Base-by-base conservation (phyloP, 2,888 invertebrate genomes). In the Drosophila vallismaia region DNA sequence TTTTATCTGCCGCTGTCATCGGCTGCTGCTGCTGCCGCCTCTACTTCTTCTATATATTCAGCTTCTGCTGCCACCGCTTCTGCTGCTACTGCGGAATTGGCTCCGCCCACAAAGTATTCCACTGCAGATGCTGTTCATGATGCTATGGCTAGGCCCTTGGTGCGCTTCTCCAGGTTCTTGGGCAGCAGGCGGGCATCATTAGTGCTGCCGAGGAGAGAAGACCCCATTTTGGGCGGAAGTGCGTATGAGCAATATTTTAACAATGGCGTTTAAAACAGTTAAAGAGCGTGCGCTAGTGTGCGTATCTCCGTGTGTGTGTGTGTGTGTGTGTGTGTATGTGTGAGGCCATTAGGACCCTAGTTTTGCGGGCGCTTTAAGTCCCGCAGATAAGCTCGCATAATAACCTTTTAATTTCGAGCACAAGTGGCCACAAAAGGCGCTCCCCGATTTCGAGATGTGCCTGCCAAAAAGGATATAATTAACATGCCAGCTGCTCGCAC, bases 231-330 rank as follows among this genome's bases (percentile, higher is more conserved):
- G 64, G 71, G 78, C 83, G 86, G 88, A 88, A 87, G 81, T 88
- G 81, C 86, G 88, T 86, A 88, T 86, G 88, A 89, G 86, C 84
- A 86, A 84, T 88, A 89, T 88, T 89, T 82, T 79, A 89, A 90
- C 90, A 89, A 89, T 90, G 90, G 89, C 90, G 90, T 82, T 88
- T 87, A 88, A 84, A 84, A 88, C 88, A 84, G 88, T 87, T 85
- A 89, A 88, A 85, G 81, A 75, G 75, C 76, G 46, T 60, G 60
- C 46, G 38, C 29, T 62, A 38, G 14, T 63, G 45, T 36, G 42
- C 42, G 38, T 53, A 14, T 60, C 57, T 67, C 58, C 60, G 53
- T 63, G 46, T 71, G 46, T 71, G 55, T 71, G 74, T 78, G 74
- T 28, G 56, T 63, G 51, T 74, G 51, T 71, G 55, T 71, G 74